phyloP scores from a whole-genome alignment of 2,888 invertebrate species.

The Agrotis ipsilon region DNA sequence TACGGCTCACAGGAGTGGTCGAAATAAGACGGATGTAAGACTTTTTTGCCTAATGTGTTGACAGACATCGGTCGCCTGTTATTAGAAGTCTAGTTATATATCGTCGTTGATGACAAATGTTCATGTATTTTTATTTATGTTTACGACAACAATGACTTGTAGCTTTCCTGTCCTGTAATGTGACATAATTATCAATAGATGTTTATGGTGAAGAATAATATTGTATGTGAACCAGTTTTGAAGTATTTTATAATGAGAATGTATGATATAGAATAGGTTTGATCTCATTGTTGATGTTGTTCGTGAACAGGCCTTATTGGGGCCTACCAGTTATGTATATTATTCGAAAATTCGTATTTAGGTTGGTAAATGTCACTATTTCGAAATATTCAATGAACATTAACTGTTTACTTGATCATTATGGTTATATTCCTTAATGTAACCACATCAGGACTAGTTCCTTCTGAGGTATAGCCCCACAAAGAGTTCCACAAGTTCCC shows the following conservation, averaged over 20 bases:
- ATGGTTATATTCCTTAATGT: not conserved
- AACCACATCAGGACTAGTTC: not conserved
- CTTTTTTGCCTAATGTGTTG: no score
- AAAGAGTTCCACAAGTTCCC: conserved; percentile 15
- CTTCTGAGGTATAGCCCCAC: not conserved
- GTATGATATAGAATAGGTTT: conserved; percentile 38
- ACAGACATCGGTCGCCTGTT: no score
- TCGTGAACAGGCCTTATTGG: conserved; percentile 49
- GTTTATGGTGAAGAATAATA: conserved; percentile 14
- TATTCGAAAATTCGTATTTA: conserved; percentile 6
- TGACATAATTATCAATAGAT: conserved; percentile 15
- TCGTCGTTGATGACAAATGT: no score
- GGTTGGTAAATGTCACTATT: conserved; percentile 16
- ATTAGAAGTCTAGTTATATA: no score
- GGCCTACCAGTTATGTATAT: conserved; percentile 34
- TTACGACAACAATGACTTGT: conserved; percentile 12
- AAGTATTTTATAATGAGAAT: conserved; percentile 50
- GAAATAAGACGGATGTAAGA: no score
- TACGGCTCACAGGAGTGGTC: no score
- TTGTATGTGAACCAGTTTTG: conserved; percentile 39
- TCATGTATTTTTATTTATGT: not conserved
- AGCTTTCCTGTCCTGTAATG: not conserved
- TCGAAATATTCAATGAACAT: not conserved
- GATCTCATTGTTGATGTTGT: conserved; percentile 54
- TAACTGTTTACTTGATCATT: not conserved